Base-by-base conservation (phyloP, 2,888 invertebrate species). In the Sphaerophoria rueppellii region DNA sequence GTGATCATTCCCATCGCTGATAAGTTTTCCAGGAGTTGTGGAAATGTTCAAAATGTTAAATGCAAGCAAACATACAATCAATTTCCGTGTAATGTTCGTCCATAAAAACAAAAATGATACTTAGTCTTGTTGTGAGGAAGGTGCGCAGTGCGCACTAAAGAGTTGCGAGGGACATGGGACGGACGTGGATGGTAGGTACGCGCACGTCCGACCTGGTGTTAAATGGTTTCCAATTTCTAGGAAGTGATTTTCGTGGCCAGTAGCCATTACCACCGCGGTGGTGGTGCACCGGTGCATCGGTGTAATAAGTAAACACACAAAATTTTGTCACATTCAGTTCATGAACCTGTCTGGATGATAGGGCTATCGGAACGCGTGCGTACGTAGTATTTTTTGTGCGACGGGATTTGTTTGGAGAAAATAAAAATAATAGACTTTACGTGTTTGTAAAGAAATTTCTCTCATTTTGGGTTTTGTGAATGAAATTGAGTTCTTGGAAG, bases 271-370 rank as follows among this genome's bases (percentile, higher is more conserved):
- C 37, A 37, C 37, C n/a, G n/a, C n/a, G n/a, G n/a, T n/a, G n/a
- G n/a, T n/a, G n/a, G n/a, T n/a, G n/a, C n/a, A n/a, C n/a, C n/a
- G n/a, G n/a, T n/a, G 37, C n/a, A 54, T 40, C 46, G 60, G 58
- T 60, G 61, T 74, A 43, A 37, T 24, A 24, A 24, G 24, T 24
- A 24, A 57, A 9, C 78, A 72, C 67, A 24, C 24, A 24, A 24
- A 24, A 2, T 24, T 83, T 75, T 80, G 83, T 83, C 80, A 75
- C 60, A 83, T 83, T 79, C 79, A 71, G 82, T 83, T 58, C 83
- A 83, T 75, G 79, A 79, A 83, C 79, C 83, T 82, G 48, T 63
- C 48, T 48, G 52, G 24, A 24, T 2, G 24, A 24, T 24, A 24
- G 24, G 6, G 83, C 72, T 71, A 69, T 72, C 75, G 83, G 83